These are phyloP conservation scores for Blera fallax DNA, from an alignment of 2,888 invertebrate species.

Conservation along the genomic window DNA sequence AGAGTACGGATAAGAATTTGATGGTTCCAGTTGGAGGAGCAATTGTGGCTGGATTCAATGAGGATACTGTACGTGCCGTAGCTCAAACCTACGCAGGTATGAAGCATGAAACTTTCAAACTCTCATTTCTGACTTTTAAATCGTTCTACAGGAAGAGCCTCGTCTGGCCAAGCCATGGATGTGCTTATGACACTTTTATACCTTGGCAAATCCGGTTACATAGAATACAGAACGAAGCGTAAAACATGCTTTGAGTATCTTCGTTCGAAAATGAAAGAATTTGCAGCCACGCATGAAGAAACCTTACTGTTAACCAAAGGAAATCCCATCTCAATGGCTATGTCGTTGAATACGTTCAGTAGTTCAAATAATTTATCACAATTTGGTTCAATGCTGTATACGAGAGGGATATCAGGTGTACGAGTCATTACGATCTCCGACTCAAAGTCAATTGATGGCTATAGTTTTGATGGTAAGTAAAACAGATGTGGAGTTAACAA, in stretches of 20 bases:
- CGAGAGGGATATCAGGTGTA: constrained; percentile 88
- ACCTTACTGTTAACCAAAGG: constrained; percentile 84
- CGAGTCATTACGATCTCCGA: constrained; percentile 84
- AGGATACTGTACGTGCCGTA: constrained; percentile 84
- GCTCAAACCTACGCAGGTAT: constrained; percentile 87
- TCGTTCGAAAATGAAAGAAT: constrained; percentile 82
- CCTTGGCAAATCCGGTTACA: constrained; percentile 86
- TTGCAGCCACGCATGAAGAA: constrained; percentile 84
- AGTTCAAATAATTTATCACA: constrained; percentile 81
- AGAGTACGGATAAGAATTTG: constrained; percentile 93
- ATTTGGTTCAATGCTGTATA: constrained; percentile 88
- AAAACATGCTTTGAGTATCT: constrained; percentile 85
- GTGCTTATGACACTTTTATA: constrained; percentile 89
- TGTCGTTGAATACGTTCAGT: constrained; percentile 81
- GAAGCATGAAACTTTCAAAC: neutral
- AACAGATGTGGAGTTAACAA: neutral
- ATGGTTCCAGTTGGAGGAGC: constrained; percentile 93
- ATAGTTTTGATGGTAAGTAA: constrained; percentile 83
- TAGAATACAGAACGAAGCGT: constrained; percentile 84
- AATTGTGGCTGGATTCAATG: constrained; percentile 88
- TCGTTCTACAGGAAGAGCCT: constrained; percentile 84
- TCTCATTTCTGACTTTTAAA: neutral
- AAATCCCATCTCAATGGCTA: constrained; percentile 88
- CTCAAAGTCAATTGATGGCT: constrained; percentile 83
- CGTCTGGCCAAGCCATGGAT: constrained; percentile 87